Conservation (phyloP, 1,140 invertebrate species). For the Sipha flava region DNA sequence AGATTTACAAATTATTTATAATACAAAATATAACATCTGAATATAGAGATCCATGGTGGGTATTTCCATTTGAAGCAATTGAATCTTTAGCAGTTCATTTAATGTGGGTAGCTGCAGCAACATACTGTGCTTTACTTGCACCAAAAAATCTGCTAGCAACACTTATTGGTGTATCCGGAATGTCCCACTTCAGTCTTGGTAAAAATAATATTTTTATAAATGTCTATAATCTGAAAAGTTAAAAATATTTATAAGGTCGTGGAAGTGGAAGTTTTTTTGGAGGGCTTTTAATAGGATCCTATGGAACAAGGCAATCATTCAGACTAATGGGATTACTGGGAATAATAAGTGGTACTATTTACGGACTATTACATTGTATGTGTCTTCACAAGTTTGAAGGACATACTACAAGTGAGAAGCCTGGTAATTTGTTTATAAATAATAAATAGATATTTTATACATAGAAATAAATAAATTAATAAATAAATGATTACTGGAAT, state of each 20-base stretch:
- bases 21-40: constrained; percentile 17
- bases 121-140: constrained; percentile 69
- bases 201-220: constrained; percentile 35
- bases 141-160: constrained; percentile 71
- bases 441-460: no score
- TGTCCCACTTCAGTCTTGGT: constrained; percentile 74
- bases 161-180: constrained; percentile 68
- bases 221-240: background rate
- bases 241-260: constrained; percentile 46
- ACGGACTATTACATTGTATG: constrained; percentile 59
- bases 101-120: constrained; percentile 81
- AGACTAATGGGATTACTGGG: constrained; percentile 64
- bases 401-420: background rate
- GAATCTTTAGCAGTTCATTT: constrained; percentile 76
- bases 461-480: no score
- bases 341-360: constrained; percentile 57
- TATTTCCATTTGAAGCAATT: constrained; percentile 75
- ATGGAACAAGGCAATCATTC: constrained; percentile 64
- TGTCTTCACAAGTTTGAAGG: constrained; percentile 58
- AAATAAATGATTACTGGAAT: no score
- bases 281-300: constrained; percentile 61
- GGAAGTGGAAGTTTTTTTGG: constrained; percentile 73
- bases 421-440: background rate
- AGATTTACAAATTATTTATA: background rate
- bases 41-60: constrained; percentile 70